Evolutionary conservation across 2,113 vertebrate genomes (phyloP).

Genomic region (Hoplias malabaricus): DNA sequence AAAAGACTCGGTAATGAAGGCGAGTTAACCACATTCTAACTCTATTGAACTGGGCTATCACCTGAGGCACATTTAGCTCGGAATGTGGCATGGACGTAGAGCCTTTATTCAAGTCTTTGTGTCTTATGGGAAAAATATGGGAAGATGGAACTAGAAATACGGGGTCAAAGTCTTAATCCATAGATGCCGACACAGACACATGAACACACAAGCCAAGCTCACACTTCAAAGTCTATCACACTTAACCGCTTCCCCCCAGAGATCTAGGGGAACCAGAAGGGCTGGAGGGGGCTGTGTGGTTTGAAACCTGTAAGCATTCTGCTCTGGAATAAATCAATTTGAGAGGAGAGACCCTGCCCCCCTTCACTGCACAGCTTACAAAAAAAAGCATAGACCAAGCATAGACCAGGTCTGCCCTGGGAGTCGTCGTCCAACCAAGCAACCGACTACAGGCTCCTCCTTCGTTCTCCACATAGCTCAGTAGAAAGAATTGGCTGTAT

Average conservation of each 20-base stretch:
- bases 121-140: neutral
- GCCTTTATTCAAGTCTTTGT: neutral
- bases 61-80: neutral
- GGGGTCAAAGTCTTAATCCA: conserved; percentile 16
- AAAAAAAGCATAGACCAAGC: neutral
- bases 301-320: conserved; percentile 14
- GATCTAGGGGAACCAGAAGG: conserved; percentile 13
- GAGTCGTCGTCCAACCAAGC: neutral
- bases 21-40: neutral
- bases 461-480: neutral
- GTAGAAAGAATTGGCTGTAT: conserved; percentile 8
- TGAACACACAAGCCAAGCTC: neutral
- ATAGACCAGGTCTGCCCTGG: conserved; percentile 4
- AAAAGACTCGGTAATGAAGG: neutral
- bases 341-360: neutral
- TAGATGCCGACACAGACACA: neutral
- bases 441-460: neutral
- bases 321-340: conserved; percentile 22
- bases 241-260: conserved; percentile 2
- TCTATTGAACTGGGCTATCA: neutral
- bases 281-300: conserved; percentile 26
- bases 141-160: neutral
- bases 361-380: conserved; percentile 1
- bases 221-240: conserved; percentile 19
- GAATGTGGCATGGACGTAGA: neutral